Conservation (phyloP, 2,888 invertebrate genomes). For the Campoplex capitator region DNA sequence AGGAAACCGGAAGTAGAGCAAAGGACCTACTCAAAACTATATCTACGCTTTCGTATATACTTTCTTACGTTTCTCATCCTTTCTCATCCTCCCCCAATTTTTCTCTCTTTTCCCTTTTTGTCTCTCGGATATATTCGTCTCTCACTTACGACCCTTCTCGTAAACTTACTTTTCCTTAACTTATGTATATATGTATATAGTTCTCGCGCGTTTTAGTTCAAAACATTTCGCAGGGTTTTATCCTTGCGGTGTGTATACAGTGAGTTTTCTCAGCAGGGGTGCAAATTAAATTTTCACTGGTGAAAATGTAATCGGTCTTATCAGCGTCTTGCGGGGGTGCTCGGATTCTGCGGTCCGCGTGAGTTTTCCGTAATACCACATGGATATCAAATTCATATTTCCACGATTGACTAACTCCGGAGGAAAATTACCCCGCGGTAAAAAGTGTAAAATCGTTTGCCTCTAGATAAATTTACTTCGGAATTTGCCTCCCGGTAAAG, state of each 20-base stretch:
- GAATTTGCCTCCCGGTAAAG: slow-evolving; percentile 2
- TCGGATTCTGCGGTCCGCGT: not conserved
- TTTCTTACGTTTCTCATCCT: slow-evolving; percentile 11
- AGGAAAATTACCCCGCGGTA: not conserved
- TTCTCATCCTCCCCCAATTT: not conserved
- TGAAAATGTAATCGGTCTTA: slow-evolving; percentile 63
- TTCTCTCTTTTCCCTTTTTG: not conserved
- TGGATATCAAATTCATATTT: slow-evolving; percentile 34
- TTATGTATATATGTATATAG: not conserved
- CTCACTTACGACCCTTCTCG: slow-evolving; percentile 50
- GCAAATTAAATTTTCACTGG: slow-evolving; percentile 60
- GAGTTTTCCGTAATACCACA: not conserved
- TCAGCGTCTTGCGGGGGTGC: not conserved
- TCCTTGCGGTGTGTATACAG: slow-evolving; percentile 17
- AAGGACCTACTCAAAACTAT: slow-evolving; percentile 60
- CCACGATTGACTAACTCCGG: not conserved
- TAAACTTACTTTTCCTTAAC: slow-evolving; percentile 44
- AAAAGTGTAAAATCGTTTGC: not conserved
- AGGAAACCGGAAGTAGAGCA: slow-evolving; percentile 61
- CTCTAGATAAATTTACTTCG: slow-evolving; percentile 67
- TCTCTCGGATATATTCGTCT: slow-evolving; percentile 27
- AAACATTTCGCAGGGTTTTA: slow-evolving; percentile 49
- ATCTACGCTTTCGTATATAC: slow-evolving; percentile 22
- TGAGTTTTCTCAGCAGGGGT: slow-evolving; percentile 13
- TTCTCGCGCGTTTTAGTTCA: slow-evolving; percentile 28